Base-by-base conservation (phyloP, 2,113 vertebrate species). In the Anas platyrhynchos region DNA sequence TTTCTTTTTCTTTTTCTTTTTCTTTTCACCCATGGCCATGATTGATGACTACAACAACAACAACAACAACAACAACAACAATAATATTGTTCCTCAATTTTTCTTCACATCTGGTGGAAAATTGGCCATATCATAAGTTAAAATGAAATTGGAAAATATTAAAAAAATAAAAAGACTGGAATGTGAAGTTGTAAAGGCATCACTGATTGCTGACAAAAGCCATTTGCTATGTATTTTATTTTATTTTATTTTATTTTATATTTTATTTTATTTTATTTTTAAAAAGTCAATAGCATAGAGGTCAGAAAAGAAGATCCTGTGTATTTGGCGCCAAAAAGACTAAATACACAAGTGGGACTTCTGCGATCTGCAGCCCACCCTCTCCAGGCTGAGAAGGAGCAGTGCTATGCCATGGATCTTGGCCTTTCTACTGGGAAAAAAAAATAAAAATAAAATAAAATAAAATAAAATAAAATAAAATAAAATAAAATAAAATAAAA, bases 11-110 rank as follows among this genome's bases (percentile, higher is more conserved):
- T n/a, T n/a, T n/a, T 43, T 44, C 71, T 89, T 92, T 63, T 48
- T 73, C 61, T 59, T 77, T 83, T 92, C 73, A 62, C 54, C 93
- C 62, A 81, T 76, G 65, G 43, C 23, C 68, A 63, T 89, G 89
- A 93, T 96, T 96, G 96, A 97, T 89, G 91, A 86, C 83, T 97
- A 74, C 31, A 94, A 92, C 23, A 94, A 61, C n/a, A 91, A 88
- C 83, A 97, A 74, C 26, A 95, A 93, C 23, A 94, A 65, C n/a
- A 91, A 83, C 46, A 87, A 87, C 12, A 88, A 80, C 12, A 92
- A 85, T 77, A 94, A 71, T 43, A 31, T 84, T 59, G 29, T 58
- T 89, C 96, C 65, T 94, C 78, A 96, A 91, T 26, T 54, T 95
- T 78, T 76, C 82, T 92, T 93, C 56, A 87, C 61, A 91, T 63